phyloP scores from a whole-genome alignment of 2,888 invertebrate genomes.

The Macrophya annulata region DNA sequence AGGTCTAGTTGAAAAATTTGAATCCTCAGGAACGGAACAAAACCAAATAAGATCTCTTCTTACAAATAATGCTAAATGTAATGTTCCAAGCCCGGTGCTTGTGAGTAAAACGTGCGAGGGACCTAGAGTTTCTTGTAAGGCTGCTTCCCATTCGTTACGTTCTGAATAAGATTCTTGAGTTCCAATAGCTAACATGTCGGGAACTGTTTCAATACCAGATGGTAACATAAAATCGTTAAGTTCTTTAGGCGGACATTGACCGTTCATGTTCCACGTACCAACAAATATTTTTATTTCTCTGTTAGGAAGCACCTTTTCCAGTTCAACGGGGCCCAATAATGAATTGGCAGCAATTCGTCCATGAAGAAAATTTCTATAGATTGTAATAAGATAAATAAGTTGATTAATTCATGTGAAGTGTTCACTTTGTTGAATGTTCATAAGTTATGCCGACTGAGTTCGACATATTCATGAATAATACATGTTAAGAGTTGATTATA shows the following conservation, averaged over 20 bases:
- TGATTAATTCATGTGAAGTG: background rate
- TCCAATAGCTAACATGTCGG: slow-evolving; percentile 95
- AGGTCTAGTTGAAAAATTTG: slow-evolving; percentile 92
- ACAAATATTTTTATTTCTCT: slow-evolving; percentile 93
- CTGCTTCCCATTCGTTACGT: slow-evolving; percentile 93
- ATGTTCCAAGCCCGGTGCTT: slow-evolving; percentile 83
- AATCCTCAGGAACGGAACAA: slow-evolving; percentile 95
- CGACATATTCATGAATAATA: no score
- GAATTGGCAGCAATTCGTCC: slow-evolving; percentile 91
- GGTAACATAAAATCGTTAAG: slow-evolving; percentile 96
- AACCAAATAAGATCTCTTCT: slow-evolving; percentile 97
- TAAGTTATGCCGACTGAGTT: no score
- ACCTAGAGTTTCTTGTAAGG: slow-evolving; percentile 95
- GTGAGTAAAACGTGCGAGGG: slow-evolving; percentile 93
- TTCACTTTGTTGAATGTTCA: background rate
- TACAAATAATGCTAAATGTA: slow-evolving; percentile 94
- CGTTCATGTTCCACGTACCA: slow-evolving; percentile 99
- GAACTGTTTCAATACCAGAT: slow-evolving; percentile 90
- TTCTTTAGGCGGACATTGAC: slow-evolving; percentile 90
- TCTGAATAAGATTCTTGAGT: slow-evolving; percentile 97
- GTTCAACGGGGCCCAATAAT: slow-evolving; percentile 90
- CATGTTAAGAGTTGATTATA: no score
- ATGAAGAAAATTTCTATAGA: slow-evolving; percentile 87
- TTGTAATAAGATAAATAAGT: slow-evolving; percentile 52
- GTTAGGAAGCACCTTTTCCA: slow-evolving; percentile 93